Conservation (phyloP, 2,113 vertebrate genomes). For the Gnathonemus longibarbis region DNA sequence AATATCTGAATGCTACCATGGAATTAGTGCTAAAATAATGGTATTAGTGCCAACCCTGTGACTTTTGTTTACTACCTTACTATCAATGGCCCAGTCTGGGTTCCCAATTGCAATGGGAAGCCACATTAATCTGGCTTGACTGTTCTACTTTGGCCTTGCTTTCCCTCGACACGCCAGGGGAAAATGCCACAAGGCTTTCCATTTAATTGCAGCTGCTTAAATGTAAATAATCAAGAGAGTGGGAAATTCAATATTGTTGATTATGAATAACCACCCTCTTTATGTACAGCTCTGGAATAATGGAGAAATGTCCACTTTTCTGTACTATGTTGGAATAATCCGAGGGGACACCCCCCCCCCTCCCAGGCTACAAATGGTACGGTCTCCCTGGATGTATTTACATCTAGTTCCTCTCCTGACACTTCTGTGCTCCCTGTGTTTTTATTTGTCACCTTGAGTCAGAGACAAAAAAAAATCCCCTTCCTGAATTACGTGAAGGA, state of each 20-base stretch:
- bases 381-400: background rate
- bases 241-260: background rate
- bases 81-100: background rate
- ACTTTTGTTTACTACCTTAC: background rate
- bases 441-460: background rate
- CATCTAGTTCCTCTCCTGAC: background rate
- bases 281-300: background rate
- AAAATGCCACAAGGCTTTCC: background rate
- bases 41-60: background rate
- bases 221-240: background rate
- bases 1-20: background rate
- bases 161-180: background rate
- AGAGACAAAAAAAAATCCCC: background rate
- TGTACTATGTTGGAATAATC: slow-evolving; percentile 1
- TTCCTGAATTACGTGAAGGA: background rate
- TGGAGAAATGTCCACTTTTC: background rate
- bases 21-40: background rate
- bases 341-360: background rate
- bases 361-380: background rate
- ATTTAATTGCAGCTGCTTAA: background rate
- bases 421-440: background rate
- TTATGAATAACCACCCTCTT: background rate
- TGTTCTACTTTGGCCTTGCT: background rate
- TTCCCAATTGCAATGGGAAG: background rate
- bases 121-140: background rate